Base-by-base conservation (phyloP, 1,140 invertebrate genomes). In the Drosophila bipectinata region DNA sequence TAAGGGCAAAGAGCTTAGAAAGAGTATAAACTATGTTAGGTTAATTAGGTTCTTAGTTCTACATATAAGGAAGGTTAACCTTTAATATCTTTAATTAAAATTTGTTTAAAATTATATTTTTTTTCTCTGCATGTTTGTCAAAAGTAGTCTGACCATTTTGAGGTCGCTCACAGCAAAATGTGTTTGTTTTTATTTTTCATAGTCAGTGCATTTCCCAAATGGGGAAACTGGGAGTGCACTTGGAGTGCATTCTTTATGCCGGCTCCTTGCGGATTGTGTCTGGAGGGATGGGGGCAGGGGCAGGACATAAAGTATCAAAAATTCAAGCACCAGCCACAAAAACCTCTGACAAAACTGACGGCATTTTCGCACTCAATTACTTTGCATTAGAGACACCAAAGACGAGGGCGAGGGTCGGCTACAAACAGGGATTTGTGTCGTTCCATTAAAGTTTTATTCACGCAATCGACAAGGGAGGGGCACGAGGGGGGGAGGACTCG, bases 361-460 rank as follows among this genome's bases (percentile, higher is more conserved):
- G 79, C 84, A 91, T 91, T 91, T 91, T 91, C 90, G 90, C 90
- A 91, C 90, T 91, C 90, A 91, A 91, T 91, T 91, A 91, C 90
- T 91, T 91, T 80, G 90, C 88, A 91, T 91, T 91, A 91, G 81
- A 57, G 76, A 73, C 74, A 76, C 74, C 77, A 75, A 67, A 41
- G 72, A 55, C 37, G 30, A 48, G 52, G 44, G 47, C 37, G 52
- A 37, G 64, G 37, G 63, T 41, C 28, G 37, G 4, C 32, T 21
- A 24, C 54, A 47, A 66, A 72, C 82, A 77, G 89, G 78, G 87
- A 91, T 91, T 91, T 89, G 79, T 85, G 84, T 87, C 89, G 81
- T 91, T 91, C 89, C 90, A 91, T 91, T 91, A 91, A 91, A 91
- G 90, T 91, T 91, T 91, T 90, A 91, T 91, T 91, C 85, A 85